Percentiles rank a stretch among this genome's conserved stretches.
These are phyloP conservation scores for Sciurus vulgaris DNA, from an alignment of 2,797 vertebrate genomes.

Conservation along the genomic window DNA sequence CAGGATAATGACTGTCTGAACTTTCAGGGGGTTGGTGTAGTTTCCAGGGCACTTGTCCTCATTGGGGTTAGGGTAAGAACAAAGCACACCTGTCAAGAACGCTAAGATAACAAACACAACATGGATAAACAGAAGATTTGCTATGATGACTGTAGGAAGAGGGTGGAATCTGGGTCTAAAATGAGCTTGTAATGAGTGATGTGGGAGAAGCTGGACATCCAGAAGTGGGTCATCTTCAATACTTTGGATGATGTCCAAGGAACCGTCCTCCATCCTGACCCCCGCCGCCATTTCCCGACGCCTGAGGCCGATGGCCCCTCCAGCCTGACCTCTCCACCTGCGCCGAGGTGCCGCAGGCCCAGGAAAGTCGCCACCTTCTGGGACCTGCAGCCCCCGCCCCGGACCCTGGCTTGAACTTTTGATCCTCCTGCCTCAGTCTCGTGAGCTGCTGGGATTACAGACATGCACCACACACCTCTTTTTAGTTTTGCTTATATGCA, in stretches of 20 bases:
- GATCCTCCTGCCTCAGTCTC: no score
- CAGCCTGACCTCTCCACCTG: neutral
- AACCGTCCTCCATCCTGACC: constrained; percentile 83
- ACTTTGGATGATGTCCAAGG: constrained; percentile 92
- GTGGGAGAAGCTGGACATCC: constrained; percentile 91
- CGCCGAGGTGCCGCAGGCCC: rapidly evolving
- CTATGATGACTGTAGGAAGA: constrained; percentile 90
- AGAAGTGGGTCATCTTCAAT: constrained; percentile 94
- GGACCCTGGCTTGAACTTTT: no score
- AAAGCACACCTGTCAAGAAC: constrained; percentile 88
- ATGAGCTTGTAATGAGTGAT: constrained; percentile 90
- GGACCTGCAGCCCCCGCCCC: neutral
- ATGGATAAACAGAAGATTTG: constrained; percentile 90
- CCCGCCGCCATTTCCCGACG: constrained; percentile 54
- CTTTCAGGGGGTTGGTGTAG: constrained; percentile 88
- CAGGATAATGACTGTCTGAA: constrained; percentile 90
- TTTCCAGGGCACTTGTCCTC: constrained; percentile 87
- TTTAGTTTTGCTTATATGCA: neutral
- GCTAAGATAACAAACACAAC: constrained; percentile 92
- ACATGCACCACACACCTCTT: neutral
- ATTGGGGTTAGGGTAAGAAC: constrained; percentile 86
- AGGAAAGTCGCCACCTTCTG: neutral
- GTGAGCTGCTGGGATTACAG: no score
- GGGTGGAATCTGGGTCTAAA: constrained; percentile 92
- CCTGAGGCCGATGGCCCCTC: neutral